Conservation (phyloP, 2,797 vertebrate genomes). For the Scyliorhinus canicula region DNA sequence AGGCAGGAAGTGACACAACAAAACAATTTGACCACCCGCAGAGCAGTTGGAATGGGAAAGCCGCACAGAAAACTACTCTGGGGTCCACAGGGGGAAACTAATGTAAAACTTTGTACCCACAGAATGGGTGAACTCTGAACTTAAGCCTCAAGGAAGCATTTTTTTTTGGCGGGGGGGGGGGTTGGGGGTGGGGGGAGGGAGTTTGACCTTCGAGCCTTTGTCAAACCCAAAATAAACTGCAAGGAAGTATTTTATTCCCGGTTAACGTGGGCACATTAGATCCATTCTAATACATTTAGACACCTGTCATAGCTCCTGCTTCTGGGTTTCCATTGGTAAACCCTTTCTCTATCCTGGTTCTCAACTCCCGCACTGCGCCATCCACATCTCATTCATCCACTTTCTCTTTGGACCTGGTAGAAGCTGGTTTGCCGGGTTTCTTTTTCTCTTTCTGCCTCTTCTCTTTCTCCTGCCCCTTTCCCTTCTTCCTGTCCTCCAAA, state of each 20-base stretch:
- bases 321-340: neutral
- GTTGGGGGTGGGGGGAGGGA: too few relatives aligned
- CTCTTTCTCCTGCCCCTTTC: neutral
- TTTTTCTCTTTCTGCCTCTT: neutral
- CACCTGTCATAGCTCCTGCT: neutral
- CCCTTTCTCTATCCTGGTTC: neutral
- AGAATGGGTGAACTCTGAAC: neutral
- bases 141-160: neutral
- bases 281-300: neutral
- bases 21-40: neutral
- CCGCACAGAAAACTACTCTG: neutral
- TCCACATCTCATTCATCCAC: neutral
- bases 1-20: neutral
- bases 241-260: conserved; percentile 28
- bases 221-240: conserved; percentile 33
- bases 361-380: neutral
- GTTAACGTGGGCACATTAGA: neutral
- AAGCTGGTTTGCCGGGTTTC: neutral
- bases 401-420: neutral
- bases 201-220: neutral
- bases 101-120: neutral
- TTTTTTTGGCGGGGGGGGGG: too few relatives aligned
- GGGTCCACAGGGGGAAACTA: neutral
- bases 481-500: neutral
- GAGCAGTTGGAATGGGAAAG: too few relatives aligned